Evolutionary conservation across 1,140 invertebrate species (phyloP), one percentile per base, ranked within the genome.

Genomic region (Lepidurus arcticus): DNA sequence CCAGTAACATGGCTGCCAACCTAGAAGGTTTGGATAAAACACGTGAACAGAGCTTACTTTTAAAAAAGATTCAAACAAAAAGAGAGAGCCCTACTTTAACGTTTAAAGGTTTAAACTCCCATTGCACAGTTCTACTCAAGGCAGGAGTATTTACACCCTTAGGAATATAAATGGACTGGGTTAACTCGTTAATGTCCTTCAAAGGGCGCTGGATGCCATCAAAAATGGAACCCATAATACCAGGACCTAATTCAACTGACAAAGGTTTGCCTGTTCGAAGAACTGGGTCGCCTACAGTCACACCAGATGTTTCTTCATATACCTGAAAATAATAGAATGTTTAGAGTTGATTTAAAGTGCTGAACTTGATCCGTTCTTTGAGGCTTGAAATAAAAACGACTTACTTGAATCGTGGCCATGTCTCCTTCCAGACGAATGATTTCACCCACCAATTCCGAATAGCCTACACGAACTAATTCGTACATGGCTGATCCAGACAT

Each of bases 401-500:
- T 80, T 85, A 92, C 92, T 90, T 98, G 97, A 85, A 99, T 99
- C 79, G 98, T 99, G 74, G 98, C 98, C 92, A 98, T 96, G 85
- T 99, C 98, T 78, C 97, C 97, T 88, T 99, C 98, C 78, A 99
- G 88, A 86, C 98, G 92, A 88, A 99, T 99, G 85, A 99, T 99
- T 88, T 99, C 98, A 80, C 98, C 98, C 2, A 99, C 98, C 81
- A 99, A 87, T 86, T 99, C 97, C 81, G 92, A 91, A 86, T 99
- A 98, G 16, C 98, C 98, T 9, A 99, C 98, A 84, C 98, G 91
- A 76, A 99, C 98, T 87, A 99, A 86, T 87, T 99, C 98, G 90
- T 99, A 99, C 97, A 99, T 99, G 89, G 98, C 98, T 11, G 98
- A 95, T 80, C 98, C 98, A 80, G 96, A 92, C 98, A 99, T 99